These are phyloP conservation scores for Sylvia atricapilla DNA, from an alignment of 2,113 vertebrate species.

Conservation along the genomic window DNA sequence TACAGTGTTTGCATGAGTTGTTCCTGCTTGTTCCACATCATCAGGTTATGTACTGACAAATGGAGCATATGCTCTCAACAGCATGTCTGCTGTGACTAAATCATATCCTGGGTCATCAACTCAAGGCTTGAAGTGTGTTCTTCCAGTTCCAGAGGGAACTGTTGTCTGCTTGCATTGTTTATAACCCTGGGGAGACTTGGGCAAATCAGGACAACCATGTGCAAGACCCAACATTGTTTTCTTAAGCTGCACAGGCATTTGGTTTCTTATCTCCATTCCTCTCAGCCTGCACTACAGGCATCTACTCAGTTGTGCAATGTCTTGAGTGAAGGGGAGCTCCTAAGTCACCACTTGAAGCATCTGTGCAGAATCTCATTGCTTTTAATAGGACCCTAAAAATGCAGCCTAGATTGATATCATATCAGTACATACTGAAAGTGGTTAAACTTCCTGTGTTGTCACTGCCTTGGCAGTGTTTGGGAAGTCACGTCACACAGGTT, in stretches of 20 bases:
- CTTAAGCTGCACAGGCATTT: background rate
- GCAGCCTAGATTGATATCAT: background rate
- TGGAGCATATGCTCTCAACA: slow-evolving; percentile 20
- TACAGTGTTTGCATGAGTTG: background rate
- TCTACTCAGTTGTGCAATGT: background rate
- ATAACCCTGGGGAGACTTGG: background rate
- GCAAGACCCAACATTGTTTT: background rate
- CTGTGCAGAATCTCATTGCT: background rate
- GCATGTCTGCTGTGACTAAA: slow-evolving; percentile 6
- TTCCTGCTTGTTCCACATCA: slow-evolving; percentile 25
- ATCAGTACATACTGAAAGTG: background rate
- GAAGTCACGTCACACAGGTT: background rate
- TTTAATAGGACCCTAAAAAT: background rate
- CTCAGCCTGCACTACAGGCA: background rate
- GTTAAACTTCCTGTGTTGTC: background rate
- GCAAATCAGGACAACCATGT: background rate
- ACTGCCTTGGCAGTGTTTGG: background rate
- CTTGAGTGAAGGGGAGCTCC: background rate
- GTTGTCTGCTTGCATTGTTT: background rate
- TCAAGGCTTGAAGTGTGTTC: background rate
- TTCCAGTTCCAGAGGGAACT: background rate
- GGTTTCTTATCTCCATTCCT: background rate
- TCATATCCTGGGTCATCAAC: slow-evolving; percentile 8
- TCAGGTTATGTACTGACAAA: slow-evolving; percentile 21
- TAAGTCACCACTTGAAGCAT: background rate